These are phyloP conservation scores for Lethenteron reissneri DNA, from an alignment of 2,113 vertebrate genomes.

Conservation along the genomic window DNA sequence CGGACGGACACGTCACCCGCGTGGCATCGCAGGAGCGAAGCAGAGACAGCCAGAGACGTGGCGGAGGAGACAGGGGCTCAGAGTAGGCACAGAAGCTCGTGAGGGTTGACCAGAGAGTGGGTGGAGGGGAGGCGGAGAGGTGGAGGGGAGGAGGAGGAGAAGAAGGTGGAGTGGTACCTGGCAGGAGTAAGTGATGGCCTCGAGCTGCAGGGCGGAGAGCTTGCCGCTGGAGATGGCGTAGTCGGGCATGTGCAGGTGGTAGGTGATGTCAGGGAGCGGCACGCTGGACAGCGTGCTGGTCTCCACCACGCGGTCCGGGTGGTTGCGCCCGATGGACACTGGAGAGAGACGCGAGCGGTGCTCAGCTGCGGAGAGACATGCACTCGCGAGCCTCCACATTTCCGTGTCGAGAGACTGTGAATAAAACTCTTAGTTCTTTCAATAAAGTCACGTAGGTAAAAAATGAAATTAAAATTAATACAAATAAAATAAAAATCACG, in stretches of 20 bases:
- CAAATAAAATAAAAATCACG: too few relatives aligned
- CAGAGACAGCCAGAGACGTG: neutral
- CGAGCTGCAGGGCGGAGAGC: slow-evolving; percentile 2
- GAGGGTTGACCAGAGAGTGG: neutral
- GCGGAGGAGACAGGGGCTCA: neutral
- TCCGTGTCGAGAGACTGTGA: too few relatives aligned
- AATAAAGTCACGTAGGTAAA: too few relatives aligned
- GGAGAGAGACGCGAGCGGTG: neutral
- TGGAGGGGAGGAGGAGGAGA: neutral
- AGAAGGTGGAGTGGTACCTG: neutral
- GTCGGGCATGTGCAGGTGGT: neutral
- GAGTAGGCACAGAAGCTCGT: neutral
- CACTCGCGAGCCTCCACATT: too few relatives aligned
- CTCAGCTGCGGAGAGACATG: too few relatives aligned
- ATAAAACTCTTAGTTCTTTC: too few relatives aligned
- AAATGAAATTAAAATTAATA: too few relatives aligned
- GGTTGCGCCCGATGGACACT: neutral
- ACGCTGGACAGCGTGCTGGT: slow-evolving; percentile 1
- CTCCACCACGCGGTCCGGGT: neutral
- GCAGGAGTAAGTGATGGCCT: neutral
- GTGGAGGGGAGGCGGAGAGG: neutral
- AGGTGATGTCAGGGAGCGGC: neutral
- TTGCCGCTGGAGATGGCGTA: neutral
- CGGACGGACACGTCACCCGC: too few relatives aligned
- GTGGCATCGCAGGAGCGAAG: neutral